Percentiles rank a stretch among this genome's conserved stretches.
Evolutionary conservation across 1,140 invertebrate genomes (phyloP).

Genomic region (Lineus longissimus): DNA sequence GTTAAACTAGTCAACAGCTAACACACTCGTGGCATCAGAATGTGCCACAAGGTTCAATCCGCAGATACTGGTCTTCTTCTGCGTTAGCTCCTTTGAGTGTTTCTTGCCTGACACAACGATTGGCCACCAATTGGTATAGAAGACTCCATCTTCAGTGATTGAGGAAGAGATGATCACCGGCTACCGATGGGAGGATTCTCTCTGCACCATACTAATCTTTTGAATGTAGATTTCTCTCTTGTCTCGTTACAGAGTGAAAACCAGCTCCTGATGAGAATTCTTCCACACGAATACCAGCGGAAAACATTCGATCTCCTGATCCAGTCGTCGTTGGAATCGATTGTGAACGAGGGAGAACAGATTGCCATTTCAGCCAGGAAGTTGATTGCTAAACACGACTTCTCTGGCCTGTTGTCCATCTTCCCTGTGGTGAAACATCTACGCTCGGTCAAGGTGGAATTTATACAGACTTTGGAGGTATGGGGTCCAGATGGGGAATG

Average conservation of each 20-base stretch:
- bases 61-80: too few species aligned
- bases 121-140: too few species aligned
- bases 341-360: constrained; percentile 81
- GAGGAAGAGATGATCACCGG: too few species aligned
- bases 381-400: constrained; percentile 76
- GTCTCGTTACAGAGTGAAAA: constrained; percentile 64
- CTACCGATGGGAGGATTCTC: background rate
- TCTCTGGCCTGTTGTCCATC: constrained; percentile 75
- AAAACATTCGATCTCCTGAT: constrained; percentile 79
- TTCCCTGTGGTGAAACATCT: constrained; percentile 84
- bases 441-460: constrained; percentile 74
- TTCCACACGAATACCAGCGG: constrained; percentile 74
- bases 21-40: too few species aligned
- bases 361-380: constrained; percentile 73
- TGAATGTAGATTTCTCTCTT: background rate
- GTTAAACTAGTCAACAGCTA: too few species aligned
- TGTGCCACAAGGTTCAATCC: too few species aligned
- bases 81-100: too few species aligned
- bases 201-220: background rate
- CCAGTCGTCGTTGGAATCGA: constrained; percentile 75
- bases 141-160: too few species aligned
- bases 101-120: too few species aligned
- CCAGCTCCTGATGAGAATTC: constrained; percentile 75
- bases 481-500: constrained; percentile 1
- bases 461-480: constrained; percentile 61